Base-by-base conservation (phyloP, 92 coral and sea anemone species). In the Palythoa grandiflora region DNA sequence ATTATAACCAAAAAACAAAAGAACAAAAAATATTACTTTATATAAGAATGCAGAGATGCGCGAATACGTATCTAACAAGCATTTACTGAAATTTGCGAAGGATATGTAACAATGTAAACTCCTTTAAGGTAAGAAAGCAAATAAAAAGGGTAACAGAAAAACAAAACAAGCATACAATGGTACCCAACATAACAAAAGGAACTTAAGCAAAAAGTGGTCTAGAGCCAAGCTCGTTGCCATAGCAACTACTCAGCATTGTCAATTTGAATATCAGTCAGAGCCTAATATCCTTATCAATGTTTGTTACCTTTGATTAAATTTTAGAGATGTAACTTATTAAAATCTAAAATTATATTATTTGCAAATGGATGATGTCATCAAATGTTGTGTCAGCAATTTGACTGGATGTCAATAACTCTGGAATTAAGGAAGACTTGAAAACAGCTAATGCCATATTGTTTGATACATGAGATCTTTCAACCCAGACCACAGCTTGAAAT, bases 311-410 rank as follows among this genome's bases (percentile, higher is more conserved):
- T 57, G 65, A 57, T 57, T 57, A 57, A 57, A 57, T 57, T 14
- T 57, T 57, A 57, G 65, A 57, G 65, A 57, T 57, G 65, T 57
- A 57, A 57, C 65, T 57, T 57, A 57, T 57, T 57, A 14, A 57
- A 57, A 57, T 57, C 65, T 57, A 57, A 57, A 57, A 57, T 57
- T 57, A 40, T 74, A 74, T 74, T 40, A 74, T 74, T 16, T 17
- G 78, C 36, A 51, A 74, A 51, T 40, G 78, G 78, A 74, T 74
- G 78, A 74, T 74, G 78, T 74, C 57, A 74, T 74, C 78, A 74
- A 74, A 74, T 74, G 78, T 50, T 20, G 11, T 74, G 78, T 74
- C 55, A 74, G 54, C 78, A 74, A 37, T 74, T 74, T 74, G 44
- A 28, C 75, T 71, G 15, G 21, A 36, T 71, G 40, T 71, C 75